A percentile compares a stretch with the other conserved stretches of the same genome.
phyloP scores from a whole-genome alignment of 2,113 vertebrate species.

The Lucifuga dentata region DNA sequence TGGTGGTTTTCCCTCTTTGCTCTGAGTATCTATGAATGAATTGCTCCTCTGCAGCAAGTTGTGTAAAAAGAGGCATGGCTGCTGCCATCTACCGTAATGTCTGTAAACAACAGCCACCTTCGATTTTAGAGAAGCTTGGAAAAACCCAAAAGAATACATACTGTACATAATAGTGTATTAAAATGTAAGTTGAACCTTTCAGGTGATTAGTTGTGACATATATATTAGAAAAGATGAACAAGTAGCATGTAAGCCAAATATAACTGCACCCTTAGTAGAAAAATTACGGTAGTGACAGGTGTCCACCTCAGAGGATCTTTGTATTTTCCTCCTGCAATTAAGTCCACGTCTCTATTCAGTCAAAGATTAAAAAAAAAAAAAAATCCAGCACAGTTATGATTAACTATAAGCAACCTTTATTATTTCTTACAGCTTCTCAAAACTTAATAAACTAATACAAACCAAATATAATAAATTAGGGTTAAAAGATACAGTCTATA shows the following conservation, averaged over 20 bases:
- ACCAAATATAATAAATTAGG: constrained; percentile 80
- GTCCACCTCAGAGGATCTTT: too few relatives aligned
- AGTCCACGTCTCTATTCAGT: not conserved
- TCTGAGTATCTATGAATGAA: not conserved
- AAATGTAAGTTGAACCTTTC: not conserved
- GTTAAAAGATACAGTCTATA: constrained; percentile 55
- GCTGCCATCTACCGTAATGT: constrained; percentile 43
- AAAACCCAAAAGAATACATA: not conserved
- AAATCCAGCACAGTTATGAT: not conserved
- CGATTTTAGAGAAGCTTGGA: not conserved
- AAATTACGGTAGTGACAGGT: constrained; percentile 31
- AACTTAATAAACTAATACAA: constrained; percentile 65
- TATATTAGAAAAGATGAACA: not conserved
- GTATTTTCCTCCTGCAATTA: too few relatives aligned
- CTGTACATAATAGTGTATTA: too few relatives aligned
- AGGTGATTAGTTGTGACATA: not conserved
- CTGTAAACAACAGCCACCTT: not conserved
- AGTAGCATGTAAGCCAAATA: not conserved
- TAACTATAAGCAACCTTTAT: constrained; percentile 68
- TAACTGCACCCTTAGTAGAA: not conserved
- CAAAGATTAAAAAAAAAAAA: constrained; percentile 19
- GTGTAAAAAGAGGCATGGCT: not conserved
- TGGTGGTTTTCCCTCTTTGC: not conserved
- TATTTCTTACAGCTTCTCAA: constrained; percentile 62
- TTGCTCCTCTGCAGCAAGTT: not conserved